Percentiles rank a stretch among this genome's conserved stretches.
Evolutionary conservation across 53 echinoderm and acorn worm genomes (phyloP).

Genomic region (Henricia sp.): DNA sequence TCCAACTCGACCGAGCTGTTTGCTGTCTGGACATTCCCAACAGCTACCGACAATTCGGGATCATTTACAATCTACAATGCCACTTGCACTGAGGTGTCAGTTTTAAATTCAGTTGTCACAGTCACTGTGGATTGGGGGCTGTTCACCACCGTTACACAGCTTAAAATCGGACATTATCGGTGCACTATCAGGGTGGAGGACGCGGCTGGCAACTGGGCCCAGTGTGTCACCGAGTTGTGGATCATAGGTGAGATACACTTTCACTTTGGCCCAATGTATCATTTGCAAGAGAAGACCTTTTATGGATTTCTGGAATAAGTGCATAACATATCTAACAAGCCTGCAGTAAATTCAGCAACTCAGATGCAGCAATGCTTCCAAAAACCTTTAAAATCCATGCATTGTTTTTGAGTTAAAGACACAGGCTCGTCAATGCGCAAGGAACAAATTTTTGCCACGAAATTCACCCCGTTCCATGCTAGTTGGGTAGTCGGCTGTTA

Average conservation of each 20-base stretch:
- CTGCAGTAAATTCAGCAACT: too few relatives aligned
- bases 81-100: background rate
- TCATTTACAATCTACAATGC: background rate
- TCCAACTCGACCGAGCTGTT: conserved; percentile 5
- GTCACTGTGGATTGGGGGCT: background rate
- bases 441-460: too few relatives aligned
- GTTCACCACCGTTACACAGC: background rate
- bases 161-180: background rate
- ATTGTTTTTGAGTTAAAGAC: too few relatives aligned
- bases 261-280: too few relatives aligned
- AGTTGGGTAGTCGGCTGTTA: too few relatives aligned
- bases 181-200: conserved; percentile 10
- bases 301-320: too few relatives aligned
- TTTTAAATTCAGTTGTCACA: background rate
- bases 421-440: too few relatives aligned
- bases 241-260: conserved; percentile 16
- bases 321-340: too few relatives aligned
- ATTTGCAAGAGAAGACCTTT: too few relatives aligned
- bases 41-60: conserved; percentile 60
- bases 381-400: too few relatives aligned
- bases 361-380: too few relatives aligned
- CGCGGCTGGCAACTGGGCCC: conserved; percentile 19
- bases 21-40: conserved; percentile 50
- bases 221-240: background rate
- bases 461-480: too few relatives aligned